Percentiles rank a stretch among this genome's conserved stretches.
Evolutionary conservation across 2,113 vertebrate genomes (phyloP).

Genomic region (Tachysurus vachellii): DNA sequence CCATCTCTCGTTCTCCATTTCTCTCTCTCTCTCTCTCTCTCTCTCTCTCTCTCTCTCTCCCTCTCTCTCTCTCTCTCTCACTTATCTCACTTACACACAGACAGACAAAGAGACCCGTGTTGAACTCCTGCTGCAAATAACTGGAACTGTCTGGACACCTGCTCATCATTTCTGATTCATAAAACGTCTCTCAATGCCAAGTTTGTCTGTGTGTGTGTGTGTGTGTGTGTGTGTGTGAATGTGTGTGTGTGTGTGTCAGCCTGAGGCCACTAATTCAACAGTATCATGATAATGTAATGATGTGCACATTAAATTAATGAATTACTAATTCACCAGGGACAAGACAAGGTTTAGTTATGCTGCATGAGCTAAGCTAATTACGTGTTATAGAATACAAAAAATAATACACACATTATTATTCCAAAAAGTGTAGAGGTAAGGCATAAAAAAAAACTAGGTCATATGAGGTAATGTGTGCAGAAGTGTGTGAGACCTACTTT

Average conservation of each 20-base stretch:
- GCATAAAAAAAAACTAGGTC: background rate
- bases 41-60: background rate
- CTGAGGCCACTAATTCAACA: constrained; percentile 6
- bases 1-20: background rate
- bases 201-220: background rate
- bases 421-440: background rate
- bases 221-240: background rate
- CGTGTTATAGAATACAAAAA: background rate
- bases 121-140: background rate
- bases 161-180: constrained; percentile 13
- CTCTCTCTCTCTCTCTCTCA: background rate
- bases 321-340: background rate
- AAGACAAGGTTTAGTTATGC: constrained; percentile 2
- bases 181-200: constrained; percentile 20
- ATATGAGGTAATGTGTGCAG: constrained; percentile 1
- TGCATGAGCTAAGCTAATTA: background rate
- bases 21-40: background rate
- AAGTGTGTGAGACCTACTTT: constrained; percentile 39
- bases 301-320: constrained; percentile 24
- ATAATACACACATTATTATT: background rate
- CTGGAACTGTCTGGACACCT: background rate
- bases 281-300: constrained; percentile 1
- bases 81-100: background rate
- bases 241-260: constrained; percentile 7
- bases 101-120: background rate